A percentile compares a stretch with the other conserved stretches of the same genome.
phyloP scores from a whole-genome alignment of 2,113 vertebrate species.

The Trichechus manatus region DNA sequence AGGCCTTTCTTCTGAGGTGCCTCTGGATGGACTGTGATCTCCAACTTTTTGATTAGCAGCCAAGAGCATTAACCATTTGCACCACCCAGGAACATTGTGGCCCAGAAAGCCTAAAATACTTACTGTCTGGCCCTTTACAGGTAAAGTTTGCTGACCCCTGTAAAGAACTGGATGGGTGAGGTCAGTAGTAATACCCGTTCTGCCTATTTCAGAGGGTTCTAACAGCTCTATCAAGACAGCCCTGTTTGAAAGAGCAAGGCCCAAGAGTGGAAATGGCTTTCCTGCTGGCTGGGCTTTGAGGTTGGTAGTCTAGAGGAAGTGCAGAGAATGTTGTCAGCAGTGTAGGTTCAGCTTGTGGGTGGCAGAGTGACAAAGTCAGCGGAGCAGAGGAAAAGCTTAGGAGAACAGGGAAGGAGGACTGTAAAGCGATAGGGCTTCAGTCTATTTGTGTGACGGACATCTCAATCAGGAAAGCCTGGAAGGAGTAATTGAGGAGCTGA shows the following conservation, averaged over 20 bases:
- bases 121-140: not conserved
- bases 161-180: not conserved
- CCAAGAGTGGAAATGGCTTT: not conserved
- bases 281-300: not conserved
- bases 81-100: not conserved
- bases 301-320: not conserved
- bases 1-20: not conserved
- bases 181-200: not conserved
- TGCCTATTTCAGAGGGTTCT: slow-evolving; percentile 11
- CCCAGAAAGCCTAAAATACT: not conserved
- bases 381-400: not conserved
- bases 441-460: not conserved
- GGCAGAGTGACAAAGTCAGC: not conserved
- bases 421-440: not conserved
- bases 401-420: not conserved
- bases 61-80: not conserved
- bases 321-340: not conserved
- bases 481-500: not conserved
- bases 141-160: not conserved
- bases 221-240: no score
- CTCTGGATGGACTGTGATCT: not conserved
- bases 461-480: not conserved
- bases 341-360: not conserved
- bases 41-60: not conserved
- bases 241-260: not conserved